Conservation (phyloP, 1,140 invertebrate genomes). For the Philopotamus ludificatus region DNA sequence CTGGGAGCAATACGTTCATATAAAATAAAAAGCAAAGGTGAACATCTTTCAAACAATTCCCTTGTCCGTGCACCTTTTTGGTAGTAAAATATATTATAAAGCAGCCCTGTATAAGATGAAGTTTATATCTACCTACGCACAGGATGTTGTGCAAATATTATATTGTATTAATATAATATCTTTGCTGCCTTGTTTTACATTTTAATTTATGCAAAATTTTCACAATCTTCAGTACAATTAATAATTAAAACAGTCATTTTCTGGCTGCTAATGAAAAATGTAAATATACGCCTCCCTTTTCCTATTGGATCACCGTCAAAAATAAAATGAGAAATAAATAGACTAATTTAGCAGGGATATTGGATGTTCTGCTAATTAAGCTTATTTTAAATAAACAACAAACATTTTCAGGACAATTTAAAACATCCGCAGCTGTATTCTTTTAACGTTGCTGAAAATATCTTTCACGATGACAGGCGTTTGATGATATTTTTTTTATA, state of each 20-base stretch:
- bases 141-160: too few species aligned
- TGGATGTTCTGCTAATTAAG: too few species aligned
- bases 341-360: not conserved
- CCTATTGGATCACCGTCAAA: not conserved
- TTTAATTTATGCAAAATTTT: not conserved
- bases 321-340: not conserved
- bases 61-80: not conserved
- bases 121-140: not conserved
- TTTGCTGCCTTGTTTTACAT: not conserved
- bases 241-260: not conserved
- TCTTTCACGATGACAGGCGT: too few species aligned
- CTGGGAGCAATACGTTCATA: constrained; percentile 23
- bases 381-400: too few species aligned
- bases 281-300: not conserved
- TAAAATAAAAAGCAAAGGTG: constrained; percentile 26
- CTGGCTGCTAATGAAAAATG: not conserved
- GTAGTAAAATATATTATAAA: constrained; percentile 4
- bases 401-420: too few species aligned
- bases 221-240: not conserved
- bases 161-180: not conserved
- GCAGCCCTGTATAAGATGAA: not conserved
- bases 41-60: constrained; percentile 13
- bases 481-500: too few species aligned
- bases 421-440: too few species aligned
- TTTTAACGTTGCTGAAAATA: too few species aligned